These are phyloP conservation scores for Microctenopoma lineatum DNA, from an alignment of 2,797 vertebrate species.

Conservation along the genomic window DNA sequence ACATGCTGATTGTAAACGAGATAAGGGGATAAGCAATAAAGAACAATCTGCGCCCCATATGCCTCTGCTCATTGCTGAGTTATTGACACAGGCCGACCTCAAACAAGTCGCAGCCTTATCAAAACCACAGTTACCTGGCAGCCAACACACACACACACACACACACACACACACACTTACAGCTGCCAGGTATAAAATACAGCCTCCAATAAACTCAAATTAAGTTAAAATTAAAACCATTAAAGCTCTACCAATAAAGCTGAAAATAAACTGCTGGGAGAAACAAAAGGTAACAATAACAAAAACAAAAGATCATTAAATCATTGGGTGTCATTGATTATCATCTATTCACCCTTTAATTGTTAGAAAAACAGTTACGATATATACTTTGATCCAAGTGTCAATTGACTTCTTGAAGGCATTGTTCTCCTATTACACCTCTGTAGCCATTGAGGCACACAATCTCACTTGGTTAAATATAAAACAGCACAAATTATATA, in stretches of 20 bases:
- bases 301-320: constrained; percentile 59
- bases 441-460: constrained; percentile 4
- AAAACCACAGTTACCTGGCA: constrained; percentile 67
- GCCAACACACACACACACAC: constrained; percentile 25
- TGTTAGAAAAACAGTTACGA: constrained; percentile 42
- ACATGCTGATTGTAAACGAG: not conserved
- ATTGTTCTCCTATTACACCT: constrained; percentile 1
- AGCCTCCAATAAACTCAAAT: constrained; percentile 54
- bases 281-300: constrained; percentile 32
- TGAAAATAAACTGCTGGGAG: constrained; percentile 29
- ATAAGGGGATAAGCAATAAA: not conserved
- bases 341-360: constrained; percentile 57
- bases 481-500: too few species aligned
- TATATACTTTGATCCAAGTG: constrained; percentile 31
- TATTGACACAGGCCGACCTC: constrained; percentile 41
- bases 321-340: constrained; percentile 47
- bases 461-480: not conserved
- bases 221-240: constrained; percentile 52
- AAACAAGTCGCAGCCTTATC: constrained; percentile 62
- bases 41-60: constrained; percentile 29
- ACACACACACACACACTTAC: not conserved
- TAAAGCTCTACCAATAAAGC: constrained; percentile 26
- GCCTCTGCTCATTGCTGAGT: constrained; percentile 16
- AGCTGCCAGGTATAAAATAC: constrained; percentile 18
- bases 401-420: constrained; percentile 39